Evolutionary conservation across 2,113 vertebrate genomes (phyloP).

Genomic region (Corythornis madagascariensis): DNA sequence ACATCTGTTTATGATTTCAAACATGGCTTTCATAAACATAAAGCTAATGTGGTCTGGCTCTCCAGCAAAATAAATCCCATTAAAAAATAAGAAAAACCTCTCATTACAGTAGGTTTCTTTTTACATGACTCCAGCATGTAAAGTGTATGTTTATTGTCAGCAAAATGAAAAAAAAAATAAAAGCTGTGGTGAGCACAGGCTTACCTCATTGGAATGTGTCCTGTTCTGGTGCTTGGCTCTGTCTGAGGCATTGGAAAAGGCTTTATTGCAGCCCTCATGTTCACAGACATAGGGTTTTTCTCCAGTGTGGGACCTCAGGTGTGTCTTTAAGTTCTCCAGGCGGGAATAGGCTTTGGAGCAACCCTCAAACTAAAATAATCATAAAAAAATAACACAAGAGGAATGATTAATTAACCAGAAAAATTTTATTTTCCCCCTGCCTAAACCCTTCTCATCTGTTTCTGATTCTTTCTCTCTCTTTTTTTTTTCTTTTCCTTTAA

Average conservation of each 20-base stretch:
- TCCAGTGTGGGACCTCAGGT: constrained; percentile 97
- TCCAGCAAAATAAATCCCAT: constrained; percentile 58
- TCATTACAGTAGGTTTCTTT: constrained; percentile 52
- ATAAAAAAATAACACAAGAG: constrained; percentile 42
- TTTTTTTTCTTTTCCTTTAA: constrained; percentile 25
- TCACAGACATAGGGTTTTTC: constrained; percentile 98
- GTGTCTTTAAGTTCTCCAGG: constrained; percentile 98
- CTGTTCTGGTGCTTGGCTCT: constrained; percentile 99
- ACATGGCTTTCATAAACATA: constrained; percentile 51
- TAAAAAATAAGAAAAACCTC: constrained; percentile 58
- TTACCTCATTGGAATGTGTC: constrained; percentile 98
- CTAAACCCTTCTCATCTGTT: constrained; percentile 65
- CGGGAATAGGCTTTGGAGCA: constrained; percentile 97
- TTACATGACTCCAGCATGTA: constrained; percentile 39
- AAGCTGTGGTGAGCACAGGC: background rate
- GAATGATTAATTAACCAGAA: constrained; percentile 61
- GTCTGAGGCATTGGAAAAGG: constrained; percentile 98
- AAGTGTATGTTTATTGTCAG: constrained; percentile 67
- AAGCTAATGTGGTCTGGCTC: constrained; percentile 49
- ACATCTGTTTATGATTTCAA: constrained; percentile 66
- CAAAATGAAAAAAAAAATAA: background rate
- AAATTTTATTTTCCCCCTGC: constrained; percentile 31
- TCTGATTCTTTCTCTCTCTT: constrained; percentile 46
- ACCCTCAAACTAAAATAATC: constrained; percentile 89
- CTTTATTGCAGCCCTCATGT: constrained; percentile 98